Conservation (phyloP, 2,888 invertebrate genomes). For the Drosophila dives region DNA sequence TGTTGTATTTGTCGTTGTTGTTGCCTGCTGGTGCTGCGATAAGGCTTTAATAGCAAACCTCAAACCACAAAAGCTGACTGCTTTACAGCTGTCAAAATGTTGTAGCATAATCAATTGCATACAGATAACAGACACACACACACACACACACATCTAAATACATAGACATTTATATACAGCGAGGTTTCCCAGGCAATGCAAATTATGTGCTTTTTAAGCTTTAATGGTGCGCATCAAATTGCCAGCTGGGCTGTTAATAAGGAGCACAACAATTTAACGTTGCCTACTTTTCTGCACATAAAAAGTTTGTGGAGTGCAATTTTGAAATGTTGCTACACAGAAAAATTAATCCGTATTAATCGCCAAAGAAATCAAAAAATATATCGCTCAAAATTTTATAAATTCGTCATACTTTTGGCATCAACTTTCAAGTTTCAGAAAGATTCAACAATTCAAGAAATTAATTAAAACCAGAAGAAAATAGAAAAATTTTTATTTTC, state of each 20-base stretch:
- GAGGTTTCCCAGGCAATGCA: slow-evolving; percentile 50
- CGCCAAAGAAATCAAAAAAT: background rate
- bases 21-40: slow-evolving; percentile 54
- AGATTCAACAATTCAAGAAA: too few relatives aligned
- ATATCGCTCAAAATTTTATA: background rate
- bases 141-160: slow-evolving; percentile 1
- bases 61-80: slow-evolving; percentile 7
- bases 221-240: slow-evolving; percentile 69
- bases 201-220: slow-evolving; percentile 52
- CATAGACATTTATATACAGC: slow-evolving; percentile 5
- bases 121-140: slow-evolving; percentile 13
- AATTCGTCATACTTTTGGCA: too few relatives aligned
- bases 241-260: slow-evolving; percentile 52
- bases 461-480: too few relatives aligned
- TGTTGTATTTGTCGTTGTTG: slow-evolving; percentile 15
- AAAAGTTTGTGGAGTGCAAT: slow-evolving; percentile 62
- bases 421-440: too few relatives aligned
- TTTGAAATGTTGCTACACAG: slow-evolving; percentile 49
- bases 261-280: slow-evolving; percentile 30
- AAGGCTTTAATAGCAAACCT: slow-evolving; percentile 45
- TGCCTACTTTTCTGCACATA: slow-evolving; percentile 67
- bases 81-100: slow-evolving; percentile 29
- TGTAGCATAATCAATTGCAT: slow-evolving; percentile 57
- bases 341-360: slow-evolving; percentile 57
- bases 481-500: background rate